Evolutionary conservation across 2,888 invertebrate genomes (phyloP), one percentile per base, ranked within the genome.

Genomic region (Dicyrtoma fusca): DNA sequence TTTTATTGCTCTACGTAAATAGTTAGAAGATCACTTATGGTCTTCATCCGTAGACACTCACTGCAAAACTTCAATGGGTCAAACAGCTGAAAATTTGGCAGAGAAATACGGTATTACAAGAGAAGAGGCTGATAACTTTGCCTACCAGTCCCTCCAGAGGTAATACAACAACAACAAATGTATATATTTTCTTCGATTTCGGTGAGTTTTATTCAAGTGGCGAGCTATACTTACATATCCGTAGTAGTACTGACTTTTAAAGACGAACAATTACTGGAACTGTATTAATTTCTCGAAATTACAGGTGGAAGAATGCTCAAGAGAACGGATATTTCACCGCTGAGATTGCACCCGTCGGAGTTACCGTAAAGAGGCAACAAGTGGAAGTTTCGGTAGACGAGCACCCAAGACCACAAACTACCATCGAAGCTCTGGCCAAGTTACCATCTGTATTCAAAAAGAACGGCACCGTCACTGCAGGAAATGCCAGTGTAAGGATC

Each of bases 11-110:
- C 34, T 34, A n/a, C n/a, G 66, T 63, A 25, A 13, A 69, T 17
- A 78, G 77, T 87, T 97, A 78, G 97, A 97, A 84, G 97, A 98
- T 84, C 87, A 90, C 0, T 85, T 98, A 14, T 97, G 97, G 97
- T 86, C 89, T 0, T 90, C 92, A 1, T 87, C 98, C 0, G 90
- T 92, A 0, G 98, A 99, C 83, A 17, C 34, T 10, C 69, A 74
- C 42, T 49, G 44, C 26, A 69, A 74, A 76, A 86, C 94, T 47
- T 94, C 97, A 0, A 98, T 98, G 98, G 98, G 94, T 1, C 84
- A 96, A 82, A 98, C 98, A 0, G 96, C 96, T 0, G 96, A 96
- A 85, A 96, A 95, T 83, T 86, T 97, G 62, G 95, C 94, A 0
- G 92, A 89, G 71, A 89, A 95, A 83, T 94, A 89, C 82, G 89